These are phyloP conservation scores for Labeo calbasu DNA, from an alignment of 2,797 vertebrate genomes.

Conservation along the genomic window DNA sequence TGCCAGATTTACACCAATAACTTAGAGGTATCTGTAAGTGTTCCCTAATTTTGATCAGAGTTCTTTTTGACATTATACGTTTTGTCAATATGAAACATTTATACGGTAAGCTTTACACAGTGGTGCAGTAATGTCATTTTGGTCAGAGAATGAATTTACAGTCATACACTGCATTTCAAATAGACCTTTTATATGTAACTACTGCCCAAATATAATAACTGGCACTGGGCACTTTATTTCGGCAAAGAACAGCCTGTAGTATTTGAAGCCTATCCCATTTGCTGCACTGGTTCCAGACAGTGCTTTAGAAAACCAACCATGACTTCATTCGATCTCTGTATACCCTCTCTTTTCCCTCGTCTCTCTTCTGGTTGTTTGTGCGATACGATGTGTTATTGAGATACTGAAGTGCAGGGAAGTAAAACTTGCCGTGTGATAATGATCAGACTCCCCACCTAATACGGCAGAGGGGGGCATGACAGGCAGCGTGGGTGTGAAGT, in stretches of 20 bases:
- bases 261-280: conserved; percentile 51
- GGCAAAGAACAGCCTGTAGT: conserved; percentile 38
- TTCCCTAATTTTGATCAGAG: too few relatives aligned
- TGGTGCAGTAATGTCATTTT: neutral
- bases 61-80: neutral
- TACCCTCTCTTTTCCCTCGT: conserved; percentile 38
- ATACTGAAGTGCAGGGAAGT: conserved; percentile 47
- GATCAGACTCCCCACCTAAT: conserved; percentile 51
- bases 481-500: conserved; percentile 34
- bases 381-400: conserved; percentile 50
- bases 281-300: conserved; percentile 54
- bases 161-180: conserved; percentile 17
- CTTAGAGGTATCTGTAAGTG: too few relatives aligned
- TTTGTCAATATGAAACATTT: neutral
- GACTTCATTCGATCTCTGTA: conserved; percentile 46
- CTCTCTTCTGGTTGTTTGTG: conserved; percentile 37
- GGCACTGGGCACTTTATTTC: conserved; percentile 43
- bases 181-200: conserved; percentile 6
- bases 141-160: conserved; percentile 3
- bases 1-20: too few relatives aligned
- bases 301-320: conserved; percentile 56
- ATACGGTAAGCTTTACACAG: neutral
- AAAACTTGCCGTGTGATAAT: conserved; percentile 55
- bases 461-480: conserved; percentile 42
- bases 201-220: conserved; percentile 43